These are phyloP conservation scores for Phyllotis vaccarum DNA, from an alignment of 2,797 vertebrate species.

Conservation along the genomic window DNA sequence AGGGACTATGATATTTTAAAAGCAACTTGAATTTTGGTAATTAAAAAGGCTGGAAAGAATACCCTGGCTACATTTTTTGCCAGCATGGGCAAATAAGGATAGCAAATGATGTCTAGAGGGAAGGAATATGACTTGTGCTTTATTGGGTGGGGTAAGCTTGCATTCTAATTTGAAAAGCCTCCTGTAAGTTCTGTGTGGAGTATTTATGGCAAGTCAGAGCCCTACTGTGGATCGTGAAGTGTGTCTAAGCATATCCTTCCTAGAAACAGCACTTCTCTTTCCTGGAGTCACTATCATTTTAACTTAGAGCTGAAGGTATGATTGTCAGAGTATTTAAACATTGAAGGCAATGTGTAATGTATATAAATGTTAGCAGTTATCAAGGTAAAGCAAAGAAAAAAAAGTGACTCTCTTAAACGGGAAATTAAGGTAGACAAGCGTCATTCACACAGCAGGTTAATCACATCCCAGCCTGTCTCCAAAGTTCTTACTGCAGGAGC, in stretches of 20 bases:
- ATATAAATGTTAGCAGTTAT: constrained; percentile 75
- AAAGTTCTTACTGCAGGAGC: constrained; percentile 63
- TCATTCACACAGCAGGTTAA: constrained; percentile 61
- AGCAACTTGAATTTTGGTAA: constrained; percentile 89
- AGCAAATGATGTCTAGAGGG: constrained; percentile 80
- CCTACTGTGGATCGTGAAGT: constrained; percentile 34
- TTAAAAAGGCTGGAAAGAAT: constrained; percentile 88
- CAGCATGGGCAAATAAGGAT: constrained; percentile 84
- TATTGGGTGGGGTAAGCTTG: constrained; percentile 67
- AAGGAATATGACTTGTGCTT: constrained; percentile 75
- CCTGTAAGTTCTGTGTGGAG: not conserved
- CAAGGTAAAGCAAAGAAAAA: constrained; percentile 50
- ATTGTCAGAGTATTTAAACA: constrained; percentile 67
- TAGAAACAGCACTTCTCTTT: constrained; percentile 48
- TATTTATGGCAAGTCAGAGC: constrained; percentile 56
- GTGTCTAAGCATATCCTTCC: constrained; percentile 44
- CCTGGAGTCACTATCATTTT: constrained; percentile 42
- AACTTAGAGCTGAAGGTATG: constrained; percentile 46
- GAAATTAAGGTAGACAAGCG: constrained; percentile 78
- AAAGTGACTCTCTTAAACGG: constrained; percentile 68
- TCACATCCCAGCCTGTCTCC: constrained; percentile 5
- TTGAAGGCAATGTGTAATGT: constrained; percentile 55
- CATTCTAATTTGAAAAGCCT: not conserved
- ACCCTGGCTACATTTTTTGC: constrained; percentile 85
- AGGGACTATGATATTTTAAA: constrained; percentile 88